Percentiles rank a stretch among this genome's conserved stretches.
These are phyloP conservation scores for Sycophila sp. DNA, from an alignment of 1,140 invertebrate species.

Conservation along the genomic window DNA sequence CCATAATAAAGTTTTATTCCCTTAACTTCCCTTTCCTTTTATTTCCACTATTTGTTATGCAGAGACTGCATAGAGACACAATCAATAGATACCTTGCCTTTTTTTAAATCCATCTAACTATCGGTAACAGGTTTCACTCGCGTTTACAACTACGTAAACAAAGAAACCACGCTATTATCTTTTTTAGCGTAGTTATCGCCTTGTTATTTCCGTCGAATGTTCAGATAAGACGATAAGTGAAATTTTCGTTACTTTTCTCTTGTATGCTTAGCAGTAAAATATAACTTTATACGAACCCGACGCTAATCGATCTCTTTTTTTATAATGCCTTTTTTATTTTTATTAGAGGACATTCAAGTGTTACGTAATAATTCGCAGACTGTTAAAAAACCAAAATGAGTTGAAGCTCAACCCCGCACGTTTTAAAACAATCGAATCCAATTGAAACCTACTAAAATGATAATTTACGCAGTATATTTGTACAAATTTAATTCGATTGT, in stretches of 20 bases:
- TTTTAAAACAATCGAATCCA: conserved; percentile 12
- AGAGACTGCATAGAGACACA: conserved; percentile 1
- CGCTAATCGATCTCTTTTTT: not conserved
- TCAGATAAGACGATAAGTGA: conserved; percentile 14
- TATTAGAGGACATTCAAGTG: not conserved
- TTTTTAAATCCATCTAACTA: conserved; percentile 15
- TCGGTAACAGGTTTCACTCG: conserved; percentile 3
- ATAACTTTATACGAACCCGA: conserved; percentile 22
- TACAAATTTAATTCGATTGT: conserved; percentile 4
- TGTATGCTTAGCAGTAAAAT: conserved; percentile 17
- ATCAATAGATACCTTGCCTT: conserved; percentile 1
- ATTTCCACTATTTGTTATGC: not conserved
- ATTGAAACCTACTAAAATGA: not conserved
- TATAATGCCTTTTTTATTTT: not conserved
- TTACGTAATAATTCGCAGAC: conserved; percentile 10
- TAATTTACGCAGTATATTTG: not conserved
- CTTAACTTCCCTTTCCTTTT: not conserved
- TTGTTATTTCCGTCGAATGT: not conserved
- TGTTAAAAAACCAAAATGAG: conserved; percentile 26
- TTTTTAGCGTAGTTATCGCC: conserved; percentile 2
- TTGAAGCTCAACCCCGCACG: not conserved
- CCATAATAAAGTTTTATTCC: too few species aligned
- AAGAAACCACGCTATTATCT: conserved; percentile 2
- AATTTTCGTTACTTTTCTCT: conserved; percentile 20
- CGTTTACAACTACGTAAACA: conserved; percentile 6